Conservation (phyloP, 2,113 vertebrate species). For the Scatophagus argus region DNA sequence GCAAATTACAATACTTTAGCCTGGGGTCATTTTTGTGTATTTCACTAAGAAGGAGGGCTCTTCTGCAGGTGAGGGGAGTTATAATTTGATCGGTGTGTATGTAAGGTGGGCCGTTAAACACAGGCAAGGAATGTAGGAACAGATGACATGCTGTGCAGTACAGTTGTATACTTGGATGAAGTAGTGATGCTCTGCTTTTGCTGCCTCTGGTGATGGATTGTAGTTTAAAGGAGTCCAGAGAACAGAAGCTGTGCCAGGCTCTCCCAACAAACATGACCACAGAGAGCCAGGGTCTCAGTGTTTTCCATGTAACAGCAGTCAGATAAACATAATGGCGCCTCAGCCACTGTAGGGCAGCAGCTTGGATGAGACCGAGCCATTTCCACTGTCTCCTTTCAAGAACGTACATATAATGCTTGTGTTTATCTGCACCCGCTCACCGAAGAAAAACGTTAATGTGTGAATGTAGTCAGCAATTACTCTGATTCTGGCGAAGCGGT, state of each 20-base stretch:
- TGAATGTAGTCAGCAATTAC: conserved; percentile 31
- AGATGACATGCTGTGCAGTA: background rate
- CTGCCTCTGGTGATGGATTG: conserved; percentile 36
- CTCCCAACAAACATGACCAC: conserved; percentile 31
- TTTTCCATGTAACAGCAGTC: conserved; percentile 30
- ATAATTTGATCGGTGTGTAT: background rate
- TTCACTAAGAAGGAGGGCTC: background rate
- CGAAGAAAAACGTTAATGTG: conserved; percentile 26
- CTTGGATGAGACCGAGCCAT: conserved; percentile 24
- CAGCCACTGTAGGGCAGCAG: conserved; percentile 22
- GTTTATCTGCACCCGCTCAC: conserved; percentile 37
- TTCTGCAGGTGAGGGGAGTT: background rate
- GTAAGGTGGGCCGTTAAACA: background rate
- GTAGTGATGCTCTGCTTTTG: conserved; percentile 24
- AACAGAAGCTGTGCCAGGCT: conserved; percentile 34
- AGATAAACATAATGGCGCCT: conserved; percentile 52
- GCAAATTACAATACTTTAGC: conserved; percentile 56
- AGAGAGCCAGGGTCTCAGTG: conserved; percentile 32
- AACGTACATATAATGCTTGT: background rate
- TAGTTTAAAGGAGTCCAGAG: conserved; percentile 37
- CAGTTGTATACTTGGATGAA: conserved; percentile 29
- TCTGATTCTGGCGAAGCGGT: conserved; percentile 41
- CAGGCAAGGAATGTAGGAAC: background rate
- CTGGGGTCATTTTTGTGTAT: conserved; percentile 32
- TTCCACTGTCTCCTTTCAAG: conserved; percentile 22